phyloP scores from a whole-genome alignment of 2,113 vertebrate genomes.

The Malaclemys terrapin region DNA sequence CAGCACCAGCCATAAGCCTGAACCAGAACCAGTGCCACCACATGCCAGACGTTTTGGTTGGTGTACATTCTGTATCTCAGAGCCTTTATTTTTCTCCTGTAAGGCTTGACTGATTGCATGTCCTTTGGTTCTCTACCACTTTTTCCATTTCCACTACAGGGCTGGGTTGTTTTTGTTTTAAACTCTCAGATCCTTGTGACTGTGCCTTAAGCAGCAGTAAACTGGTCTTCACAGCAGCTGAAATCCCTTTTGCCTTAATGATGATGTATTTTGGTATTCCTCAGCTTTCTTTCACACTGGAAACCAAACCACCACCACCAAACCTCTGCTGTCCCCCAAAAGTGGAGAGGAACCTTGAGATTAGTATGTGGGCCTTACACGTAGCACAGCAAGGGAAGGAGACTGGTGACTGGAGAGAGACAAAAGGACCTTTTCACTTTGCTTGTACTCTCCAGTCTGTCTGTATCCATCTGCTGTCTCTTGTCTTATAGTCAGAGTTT shows the following conservation, averaged over 20 bases:
- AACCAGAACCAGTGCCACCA: background rate
- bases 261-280: background rate
- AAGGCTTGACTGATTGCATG: background rate
- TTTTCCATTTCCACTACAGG: constrained; percentile 8
- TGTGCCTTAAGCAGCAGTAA: background rate
- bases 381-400: background rate
- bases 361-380: background rate
- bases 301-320: background rate
- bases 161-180: background rate
- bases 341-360: background rate
- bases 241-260: background rate
- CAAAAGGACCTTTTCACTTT: background rate
- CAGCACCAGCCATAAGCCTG: background rate
- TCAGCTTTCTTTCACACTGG: background rate
- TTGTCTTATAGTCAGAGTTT: background rate
- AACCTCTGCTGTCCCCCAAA: background rate
- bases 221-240: background rate
- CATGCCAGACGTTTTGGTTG: constrained; percentile 27
- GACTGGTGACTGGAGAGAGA: background rate
- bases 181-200: background rate
- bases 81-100: constrained; percentile 10
- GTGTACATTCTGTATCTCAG: background rate
- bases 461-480: background rate
- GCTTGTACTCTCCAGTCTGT: background rate
- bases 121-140: background rate